Percentiles rank a stretch among this genome's conserved stretches.
Evolutionary conservation across 2,888 invertebrate species (phyloP).

Genomic region (Drosophila lacicola): DNA sequence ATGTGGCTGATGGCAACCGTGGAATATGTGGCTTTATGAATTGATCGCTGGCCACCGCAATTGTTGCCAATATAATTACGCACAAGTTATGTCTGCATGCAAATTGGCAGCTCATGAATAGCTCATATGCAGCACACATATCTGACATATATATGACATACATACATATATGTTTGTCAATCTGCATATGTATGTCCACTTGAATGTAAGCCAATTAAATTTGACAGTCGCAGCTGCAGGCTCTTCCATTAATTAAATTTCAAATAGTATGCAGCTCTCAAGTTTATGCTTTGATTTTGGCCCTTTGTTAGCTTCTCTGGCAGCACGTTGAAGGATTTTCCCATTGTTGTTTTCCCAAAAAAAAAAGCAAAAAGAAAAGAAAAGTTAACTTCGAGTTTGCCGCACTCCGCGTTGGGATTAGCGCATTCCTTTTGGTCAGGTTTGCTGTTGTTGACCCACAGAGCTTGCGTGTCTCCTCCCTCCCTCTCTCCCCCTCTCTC

Average conservation of each 20-base stretch:
- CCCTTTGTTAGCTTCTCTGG: conserved; percentile 18
- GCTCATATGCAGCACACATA: conserved; percentile 8
- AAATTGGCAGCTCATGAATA: conserved; percentile 45
- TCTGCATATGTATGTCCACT: not conserved
- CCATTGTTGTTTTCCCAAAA: not conserved
- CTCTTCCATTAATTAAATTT: conserved; percentile 33
- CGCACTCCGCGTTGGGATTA: not conserved
- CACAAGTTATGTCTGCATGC: conserved; percentile 32
- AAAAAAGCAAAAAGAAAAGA: conserved; percentile 5
- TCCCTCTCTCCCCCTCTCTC: too few relatives aligned
- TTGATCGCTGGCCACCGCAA: conserved; percentile 22
- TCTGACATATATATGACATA: not conserved
- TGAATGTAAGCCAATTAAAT: conserved; percentile 22
- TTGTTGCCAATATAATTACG: conserved; percentile 44
- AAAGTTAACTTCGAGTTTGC: conserved; percentile 21
- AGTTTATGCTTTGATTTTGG: conserved; percentile 35
- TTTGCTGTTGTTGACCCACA: conserved; percentile 6
- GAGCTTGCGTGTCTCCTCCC: conserved; percentile 5
- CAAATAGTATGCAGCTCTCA: conserved; percentile 19
- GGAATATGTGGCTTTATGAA: conserved; percentile 8
- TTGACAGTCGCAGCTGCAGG: conserved; percentile 15
- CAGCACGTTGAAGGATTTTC: conserved; percentile 14
- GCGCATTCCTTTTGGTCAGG: conserved; percentile 12
- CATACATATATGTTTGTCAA: not conserved
- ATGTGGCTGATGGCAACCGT: conserved; percentile 16